Conservation (phyloP, 2,797 vertebrate species). For the Florisuga fusca region DNA sequence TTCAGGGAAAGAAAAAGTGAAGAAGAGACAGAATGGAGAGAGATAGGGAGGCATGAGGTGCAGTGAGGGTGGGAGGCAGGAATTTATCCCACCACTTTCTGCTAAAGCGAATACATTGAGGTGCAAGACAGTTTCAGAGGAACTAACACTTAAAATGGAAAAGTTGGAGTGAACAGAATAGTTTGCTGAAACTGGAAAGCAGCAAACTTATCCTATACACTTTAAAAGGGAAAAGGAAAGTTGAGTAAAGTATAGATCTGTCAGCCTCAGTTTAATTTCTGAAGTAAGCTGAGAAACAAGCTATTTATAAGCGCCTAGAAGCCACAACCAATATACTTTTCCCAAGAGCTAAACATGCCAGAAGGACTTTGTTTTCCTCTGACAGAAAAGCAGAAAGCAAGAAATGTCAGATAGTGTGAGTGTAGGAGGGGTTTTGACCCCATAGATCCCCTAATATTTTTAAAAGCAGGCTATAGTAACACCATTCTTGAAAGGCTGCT, state of each 20-base stretch:
- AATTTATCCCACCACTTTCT: not conserved
- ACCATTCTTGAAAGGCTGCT: not conserved
- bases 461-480: not conserved
- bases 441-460: not conserved
- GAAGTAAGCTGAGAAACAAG: not conserved
- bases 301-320: not conserved
- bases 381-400: not conserved
- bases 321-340: not conserved
- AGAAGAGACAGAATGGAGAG: not conserved
- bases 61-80: not conserved
- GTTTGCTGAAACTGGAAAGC: not conserved
- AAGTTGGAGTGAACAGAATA: not conserved
- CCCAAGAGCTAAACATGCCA: not conserved
- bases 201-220: not conserved
- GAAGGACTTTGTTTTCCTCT: not conserved
- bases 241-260: not conserved
- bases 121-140: not conserved
- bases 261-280: not conserved
- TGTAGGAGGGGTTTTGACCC: not conserved
- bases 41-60: not conserved
- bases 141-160: not conserved
- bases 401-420: not conserved
- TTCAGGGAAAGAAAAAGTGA: not conserved
- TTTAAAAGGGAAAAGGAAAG: not conserved
- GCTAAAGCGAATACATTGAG: not conserved